Evolutionary conservation across 1,140 invertebrate genomes (phyloP).

Genomic region (Drosophila pandora): DNA sequence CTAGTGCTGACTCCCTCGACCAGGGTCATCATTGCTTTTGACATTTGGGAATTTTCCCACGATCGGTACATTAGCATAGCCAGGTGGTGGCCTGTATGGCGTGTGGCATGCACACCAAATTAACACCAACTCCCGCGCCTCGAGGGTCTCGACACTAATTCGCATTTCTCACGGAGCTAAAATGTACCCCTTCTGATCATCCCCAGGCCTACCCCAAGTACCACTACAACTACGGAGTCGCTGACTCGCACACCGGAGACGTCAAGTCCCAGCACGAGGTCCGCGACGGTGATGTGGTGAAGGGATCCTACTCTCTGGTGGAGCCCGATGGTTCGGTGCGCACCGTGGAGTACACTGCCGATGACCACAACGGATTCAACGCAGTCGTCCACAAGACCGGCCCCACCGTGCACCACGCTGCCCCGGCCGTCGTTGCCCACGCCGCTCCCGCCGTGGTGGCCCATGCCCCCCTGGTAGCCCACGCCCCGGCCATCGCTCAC

Average conservation of each 20-base stretch:
- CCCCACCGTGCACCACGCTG: constrained; percentile 73
- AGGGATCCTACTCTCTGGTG: constrained; percentile 86
- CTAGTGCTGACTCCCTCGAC: constrained; percentile 9
- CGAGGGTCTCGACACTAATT: constrained; percentile 18
- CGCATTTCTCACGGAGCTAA: constrained; percentile 21
- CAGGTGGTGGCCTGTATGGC: constrained; percentile 27
- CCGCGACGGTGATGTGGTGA: constrained; percentile 86
- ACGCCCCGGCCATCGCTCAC: constrained; percentile 67
- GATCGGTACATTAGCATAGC: constrained; percentile 50
- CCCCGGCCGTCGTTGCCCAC: constrained; percentile 52
- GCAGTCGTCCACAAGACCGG: constrained; percentile 84
- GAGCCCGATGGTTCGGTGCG: constrained; percentile 86
- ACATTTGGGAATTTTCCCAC: constrained; percentile 68
- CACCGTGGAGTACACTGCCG: constrained; percentile 88
- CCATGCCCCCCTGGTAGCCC: constrained; percentile 61
- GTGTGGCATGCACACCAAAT: constrained; percentile 67
- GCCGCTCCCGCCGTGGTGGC: constrained; percentile 58
- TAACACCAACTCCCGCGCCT: constrained; percentile 32
- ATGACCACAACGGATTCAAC: constrained; percentile 87
- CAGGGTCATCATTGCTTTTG: constrained; percentile 54
- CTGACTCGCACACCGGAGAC: constrained; percentile 86
- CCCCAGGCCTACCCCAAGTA: constrained; percentile 85
- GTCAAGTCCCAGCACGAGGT: constrained; percentile 87
- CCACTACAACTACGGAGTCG: constrained; percentile 85
- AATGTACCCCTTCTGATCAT: background rate